A percentile compares a stretch with the other conserved stretches of the same genome.
Conservation (phyloP, 2,797 vertebrate species). For the Mycteria americana region DNA sequence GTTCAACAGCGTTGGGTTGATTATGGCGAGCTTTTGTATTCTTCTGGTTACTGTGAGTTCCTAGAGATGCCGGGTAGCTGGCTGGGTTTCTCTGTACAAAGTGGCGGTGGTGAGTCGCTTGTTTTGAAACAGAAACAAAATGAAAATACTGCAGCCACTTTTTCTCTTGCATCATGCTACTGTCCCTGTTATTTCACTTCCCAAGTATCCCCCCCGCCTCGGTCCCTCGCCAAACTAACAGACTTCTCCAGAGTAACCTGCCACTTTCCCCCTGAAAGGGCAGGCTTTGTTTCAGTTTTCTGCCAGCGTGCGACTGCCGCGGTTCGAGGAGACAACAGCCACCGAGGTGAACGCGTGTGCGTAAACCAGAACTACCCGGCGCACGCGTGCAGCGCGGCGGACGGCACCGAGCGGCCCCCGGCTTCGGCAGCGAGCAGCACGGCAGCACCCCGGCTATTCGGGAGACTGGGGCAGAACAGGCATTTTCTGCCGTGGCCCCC, state of each 20-base stretch:
- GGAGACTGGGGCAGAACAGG: too few relatives aligned
- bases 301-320: too few relatives aligned
- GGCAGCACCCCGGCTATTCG: too few relatives aligned
- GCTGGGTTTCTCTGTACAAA: conserved; percentile 6
- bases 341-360: neutral
- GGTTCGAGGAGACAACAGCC: neutral
- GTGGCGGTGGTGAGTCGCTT: conserved; percentile 26
- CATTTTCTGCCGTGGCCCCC: too few relatives aligned
- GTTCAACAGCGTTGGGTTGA: neutral
- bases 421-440: too few relatives aligned
- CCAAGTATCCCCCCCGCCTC: neutral
- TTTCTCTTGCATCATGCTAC: neutral
- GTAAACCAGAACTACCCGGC: neutral
- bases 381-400: too few relatives aligned
- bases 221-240: accelerated
- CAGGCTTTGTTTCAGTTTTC: neutral
- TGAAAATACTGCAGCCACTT: conserved; percentile 17
- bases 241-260: neutral
- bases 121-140: conserved; percentile 19
- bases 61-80: conserved; percentile 2
- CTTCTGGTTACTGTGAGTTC: neutral
- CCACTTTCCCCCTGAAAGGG: neutral
- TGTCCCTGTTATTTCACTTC: neutral
- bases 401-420: too few relatives aligned
- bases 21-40: neutral